A percentile compares a stretch with the other conserved stretches of the same genome.
Conservation (phyloP, 2,113 vertebrate species). For the Nothobranchius kuhntae region DNA sequence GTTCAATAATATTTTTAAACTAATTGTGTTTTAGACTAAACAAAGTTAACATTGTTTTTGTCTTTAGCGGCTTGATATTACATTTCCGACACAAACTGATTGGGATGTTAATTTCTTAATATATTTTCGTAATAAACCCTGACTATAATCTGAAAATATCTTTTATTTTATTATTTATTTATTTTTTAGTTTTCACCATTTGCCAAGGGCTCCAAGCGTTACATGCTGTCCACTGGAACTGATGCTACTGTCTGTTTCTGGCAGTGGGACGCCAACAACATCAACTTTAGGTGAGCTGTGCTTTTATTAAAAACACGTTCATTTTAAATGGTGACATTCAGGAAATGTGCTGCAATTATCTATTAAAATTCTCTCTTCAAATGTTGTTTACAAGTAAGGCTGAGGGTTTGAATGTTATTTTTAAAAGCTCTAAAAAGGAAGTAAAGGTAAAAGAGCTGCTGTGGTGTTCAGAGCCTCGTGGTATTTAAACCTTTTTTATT, state of each 20-base stretch:
- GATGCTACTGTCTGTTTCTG: conserved; percentile 97
- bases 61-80: background rate
- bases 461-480: too few species aligned
- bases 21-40: background rate
- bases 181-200: conserved; percentile 91
- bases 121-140: background rate
- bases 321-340: background rate
- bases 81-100: background rate
- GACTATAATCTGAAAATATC: background rate
- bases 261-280: conserved; percentile 92
- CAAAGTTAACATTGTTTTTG: background rate
- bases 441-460: too few species aligned
- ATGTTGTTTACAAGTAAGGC: background rate
- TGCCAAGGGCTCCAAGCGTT: conserved; percentile 90
- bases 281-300: conserved; percentile 88
- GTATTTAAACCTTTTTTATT: too few species aligned
- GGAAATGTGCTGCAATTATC: background rate
- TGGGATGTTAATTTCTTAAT: background rate
- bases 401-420: background rate
- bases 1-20: background rate
- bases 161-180: conserved; percentile 47
- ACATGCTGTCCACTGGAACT: conserved; percentile 96
- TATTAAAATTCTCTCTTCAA: background rate
- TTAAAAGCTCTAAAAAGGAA: too few species aligned
- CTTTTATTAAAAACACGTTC: background rate